Percentiles rank a stretch among this genome's conserved stretches.
Conservation (phyloP, 2,888 invertebrate genomes). For the Eristalis pertinax region DNA sequence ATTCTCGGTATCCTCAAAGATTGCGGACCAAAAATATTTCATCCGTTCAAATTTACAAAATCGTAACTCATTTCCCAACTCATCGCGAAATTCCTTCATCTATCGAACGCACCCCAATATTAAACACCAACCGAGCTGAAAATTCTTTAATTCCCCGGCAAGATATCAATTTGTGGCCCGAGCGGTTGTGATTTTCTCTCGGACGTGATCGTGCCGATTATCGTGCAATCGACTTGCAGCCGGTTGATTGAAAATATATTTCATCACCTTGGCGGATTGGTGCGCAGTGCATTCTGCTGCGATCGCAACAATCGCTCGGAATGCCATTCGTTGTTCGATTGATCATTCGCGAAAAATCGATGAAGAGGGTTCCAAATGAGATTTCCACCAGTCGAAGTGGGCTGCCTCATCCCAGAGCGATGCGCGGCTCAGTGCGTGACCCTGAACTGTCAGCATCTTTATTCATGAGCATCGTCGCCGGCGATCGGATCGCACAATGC, state of each 20-base stretch:
- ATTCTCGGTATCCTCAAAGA: too few relatives aligned
- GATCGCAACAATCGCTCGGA: not conserved
- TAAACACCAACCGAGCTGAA: not conserved
- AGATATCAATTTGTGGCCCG: not conserved
- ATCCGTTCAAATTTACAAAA: too few relatives aligned
- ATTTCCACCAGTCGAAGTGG: not conserved
- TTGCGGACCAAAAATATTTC: too few relatives aligned
- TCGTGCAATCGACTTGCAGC: not conserved
- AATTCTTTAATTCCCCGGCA: not conserved
- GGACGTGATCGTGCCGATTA: not conserved
- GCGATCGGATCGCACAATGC: not conserved
- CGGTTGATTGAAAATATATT: not conserved
- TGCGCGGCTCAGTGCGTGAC: not conserved
- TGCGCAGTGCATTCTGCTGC: not conserved
- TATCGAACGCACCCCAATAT: not conserved
- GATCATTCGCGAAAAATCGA: not conserved
- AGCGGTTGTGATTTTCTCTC: not conserved
- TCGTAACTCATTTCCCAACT: too few relatives aligned
- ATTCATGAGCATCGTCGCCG: not conserved
- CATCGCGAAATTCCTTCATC: not conserved
- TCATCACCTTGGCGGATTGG: not conserved
- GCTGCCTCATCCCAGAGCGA: too few relatives aligned
- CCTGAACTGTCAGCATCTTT: not conserved
- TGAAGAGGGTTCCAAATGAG: not conserved
- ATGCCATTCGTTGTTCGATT: not conserved